Percentiles rank a stretch among this genome's conserved stretches.
Conservation (phyloP, 2,888 invertebrate genomes). For the Himalopsyche tibetana region DNA sequence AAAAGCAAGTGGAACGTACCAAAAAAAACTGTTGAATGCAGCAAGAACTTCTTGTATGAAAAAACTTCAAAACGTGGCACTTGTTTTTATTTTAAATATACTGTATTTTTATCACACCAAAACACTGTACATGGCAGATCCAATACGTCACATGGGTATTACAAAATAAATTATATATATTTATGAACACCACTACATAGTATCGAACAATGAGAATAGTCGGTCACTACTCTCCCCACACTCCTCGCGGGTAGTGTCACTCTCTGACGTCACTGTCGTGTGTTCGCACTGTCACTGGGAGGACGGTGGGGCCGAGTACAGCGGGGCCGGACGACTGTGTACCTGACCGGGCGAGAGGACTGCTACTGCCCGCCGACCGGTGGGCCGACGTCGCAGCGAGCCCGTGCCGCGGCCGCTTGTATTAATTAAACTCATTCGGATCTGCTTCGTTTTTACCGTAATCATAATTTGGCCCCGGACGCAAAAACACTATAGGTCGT, state of each 20-base stretch:
- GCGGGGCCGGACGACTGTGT: constrained; percentile 4
- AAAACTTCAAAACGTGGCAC: too few relatives aligned
- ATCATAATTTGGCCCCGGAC: too few relatives aligned
- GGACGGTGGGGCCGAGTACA: not conserved
- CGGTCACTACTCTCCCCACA: too few relatives aligned
- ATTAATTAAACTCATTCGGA: constrained; percentile 28
- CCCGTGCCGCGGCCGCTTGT: not conserved
- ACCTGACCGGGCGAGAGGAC: not conserved
- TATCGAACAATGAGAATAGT: not conserved
- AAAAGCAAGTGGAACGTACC: too few relatives aligned
- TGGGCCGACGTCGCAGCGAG: not conserved
- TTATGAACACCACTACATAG: not conserved
- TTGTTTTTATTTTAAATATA: too few relatives aligned
- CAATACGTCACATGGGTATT: not conserved
- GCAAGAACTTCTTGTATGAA: too few relatives aligned
- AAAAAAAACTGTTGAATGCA: too few relatives aligned
- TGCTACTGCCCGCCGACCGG: not conserved
- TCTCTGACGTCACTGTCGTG: not conserved
- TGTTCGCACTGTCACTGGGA: constrained; percentile 11
- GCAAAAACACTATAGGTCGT: too few relatives aligned
- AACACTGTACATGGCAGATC: not conserved
- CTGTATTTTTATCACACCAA: not conserved
- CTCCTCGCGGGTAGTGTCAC: not conserved
- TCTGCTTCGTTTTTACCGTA: not conserved
- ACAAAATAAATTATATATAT: not conserved